Evolutionary conservation across 2,113 vertebrate genomes (phyloP), one percentile per base, ranked within the genome.

Genomic region (Herpailurus yagouaroundi): DNA sequence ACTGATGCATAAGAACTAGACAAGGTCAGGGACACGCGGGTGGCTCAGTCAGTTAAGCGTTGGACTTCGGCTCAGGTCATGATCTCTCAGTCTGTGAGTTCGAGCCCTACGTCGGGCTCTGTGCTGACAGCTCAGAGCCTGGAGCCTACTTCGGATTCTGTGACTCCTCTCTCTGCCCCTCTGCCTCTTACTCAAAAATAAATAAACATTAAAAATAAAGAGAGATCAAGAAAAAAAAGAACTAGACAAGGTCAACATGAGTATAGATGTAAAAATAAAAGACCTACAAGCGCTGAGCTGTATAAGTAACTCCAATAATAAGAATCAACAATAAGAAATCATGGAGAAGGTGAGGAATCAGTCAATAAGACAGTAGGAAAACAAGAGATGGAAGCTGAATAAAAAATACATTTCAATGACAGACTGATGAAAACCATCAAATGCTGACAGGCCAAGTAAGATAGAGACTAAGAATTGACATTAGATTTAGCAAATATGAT

Each of bases 1-100:
- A 77, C 92, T 79, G 79, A 91, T 60, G 33, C 27, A 10, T 74
- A n/a, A 92, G 66, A 94, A 82, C 27, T 74, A 94, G 66, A 71
- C 64, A 15, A 57, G 52, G 73, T 63, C 27, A 45, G 45, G 45
- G 45, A 8, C 45, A 45, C 45, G 45, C 45, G 45, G 45, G 45
- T 9, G 7, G 7, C 45, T 45, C 45, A 45, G 45, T 45, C 45
- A 45, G 45, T 45, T 45, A 45, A 45, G 45, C 8, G 8, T 45
- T 45, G 45, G 45, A 45, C 45, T 45, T 45, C 8, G 8, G 45
- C 45, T 45, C 45, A 45, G 45, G 45, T 45, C 45, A 45, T 45
- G 45, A 45, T 45, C 45, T 45, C 45, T 8, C 45, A 45, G 45
- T 45, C 45, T 45, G 45, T 45, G 45, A 45, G 45, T 45, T 45